A percentile compares a stretch with the other conserved stretches of the same genome.
phyloP scores from a whole-genome alignment of 30 jellyfish, hydroid and myxozoan species.

The Hydractinia echinata region DNA sequence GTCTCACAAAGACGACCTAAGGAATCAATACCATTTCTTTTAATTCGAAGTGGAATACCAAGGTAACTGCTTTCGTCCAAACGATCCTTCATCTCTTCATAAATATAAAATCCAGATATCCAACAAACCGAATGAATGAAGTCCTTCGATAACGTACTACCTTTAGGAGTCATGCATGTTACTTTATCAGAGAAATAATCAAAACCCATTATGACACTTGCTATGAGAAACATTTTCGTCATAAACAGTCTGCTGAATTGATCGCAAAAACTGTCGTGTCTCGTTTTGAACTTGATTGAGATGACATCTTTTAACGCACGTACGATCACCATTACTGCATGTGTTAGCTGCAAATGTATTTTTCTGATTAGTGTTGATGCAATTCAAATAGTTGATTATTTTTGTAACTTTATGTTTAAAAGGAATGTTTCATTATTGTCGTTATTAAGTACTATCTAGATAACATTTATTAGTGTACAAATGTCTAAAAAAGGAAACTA shows the following conservation, averaged over 20 bases:
- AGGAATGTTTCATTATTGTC: too few species aligned
- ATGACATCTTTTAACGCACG: constrained; percentile 41
- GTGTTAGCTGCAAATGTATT: not conserved
- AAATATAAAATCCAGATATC: constrained; percentile 41
- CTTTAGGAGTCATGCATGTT: constrained; percentile 10
- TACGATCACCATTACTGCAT: constrained; percentile 29
- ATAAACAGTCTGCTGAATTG: constrained; percentile 41
- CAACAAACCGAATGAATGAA: constrained; percentile 40
- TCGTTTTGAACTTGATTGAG: constrained; percentile 22
- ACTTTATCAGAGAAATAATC: constrained; percentile 37
- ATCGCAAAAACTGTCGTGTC: constrained; percentile 38
- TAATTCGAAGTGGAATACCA: constrained; percentile 27
- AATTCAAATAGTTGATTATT: too few species aligned
- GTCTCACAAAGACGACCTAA: constrained; percentile 10
- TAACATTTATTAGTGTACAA: too few species aligned
- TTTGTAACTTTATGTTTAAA: too few species aligned
- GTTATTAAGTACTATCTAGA: too few species aligned
- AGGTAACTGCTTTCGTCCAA: constrained; percentile 23
- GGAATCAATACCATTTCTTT: constrained; percentile 10
- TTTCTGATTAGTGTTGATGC: too few species aligned
- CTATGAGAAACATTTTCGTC: constrained; percentile 36
- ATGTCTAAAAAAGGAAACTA: too few species aligned
- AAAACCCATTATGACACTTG: constrained; percentile 34
- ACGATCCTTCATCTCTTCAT: constrained; percentile 30
- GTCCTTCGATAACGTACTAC: constrained; percentile 23